Evolutionary conservation across 2,113 vertebrate genomes (phyloP).

Genomic region (Eonycteris spelaea): DNA sequence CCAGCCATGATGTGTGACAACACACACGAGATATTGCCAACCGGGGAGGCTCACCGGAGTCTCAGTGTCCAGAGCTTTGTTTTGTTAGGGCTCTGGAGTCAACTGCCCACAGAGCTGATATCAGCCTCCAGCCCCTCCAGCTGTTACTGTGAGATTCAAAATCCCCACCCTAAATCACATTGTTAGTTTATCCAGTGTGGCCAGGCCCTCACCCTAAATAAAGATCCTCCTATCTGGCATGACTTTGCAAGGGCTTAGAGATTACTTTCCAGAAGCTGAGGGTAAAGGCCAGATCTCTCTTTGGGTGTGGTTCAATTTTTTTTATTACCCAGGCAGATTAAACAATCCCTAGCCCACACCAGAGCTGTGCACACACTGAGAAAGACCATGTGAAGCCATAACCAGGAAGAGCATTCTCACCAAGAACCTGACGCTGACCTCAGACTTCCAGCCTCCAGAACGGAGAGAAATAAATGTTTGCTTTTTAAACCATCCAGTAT

Average conservation of each 20-base stretch:
- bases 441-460: background rate
- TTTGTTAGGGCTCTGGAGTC: background rate
- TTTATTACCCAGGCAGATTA: background rate
- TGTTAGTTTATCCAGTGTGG: background rate
- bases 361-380: background rate
- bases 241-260: background rate
- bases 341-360: background rate
- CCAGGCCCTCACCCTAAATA: background rate
- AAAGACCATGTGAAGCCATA: too few species aligned
- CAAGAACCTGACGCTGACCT: background rate
- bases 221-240: background rate
- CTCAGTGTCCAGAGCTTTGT: background rate
- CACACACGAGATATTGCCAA: accelerated
- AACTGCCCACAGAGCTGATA: background rate
- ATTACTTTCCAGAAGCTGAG: background rate
- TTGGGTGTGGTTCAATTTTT: background rate
- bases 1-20: accelerated
- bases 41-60: background rate
- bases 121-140: background rate
- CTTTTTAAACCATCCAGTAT: background rate
- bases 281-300: background rate
- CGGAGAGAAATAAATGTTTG: background rate
- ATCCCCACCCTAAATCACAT: background rate
- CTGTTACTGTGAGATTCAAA: background rate
- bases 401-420: background rate